Evolutionary conservation across 2,113 vertebrate species (phyloP).

Genomic region (Tenebrosternarchus preto): DNA sequence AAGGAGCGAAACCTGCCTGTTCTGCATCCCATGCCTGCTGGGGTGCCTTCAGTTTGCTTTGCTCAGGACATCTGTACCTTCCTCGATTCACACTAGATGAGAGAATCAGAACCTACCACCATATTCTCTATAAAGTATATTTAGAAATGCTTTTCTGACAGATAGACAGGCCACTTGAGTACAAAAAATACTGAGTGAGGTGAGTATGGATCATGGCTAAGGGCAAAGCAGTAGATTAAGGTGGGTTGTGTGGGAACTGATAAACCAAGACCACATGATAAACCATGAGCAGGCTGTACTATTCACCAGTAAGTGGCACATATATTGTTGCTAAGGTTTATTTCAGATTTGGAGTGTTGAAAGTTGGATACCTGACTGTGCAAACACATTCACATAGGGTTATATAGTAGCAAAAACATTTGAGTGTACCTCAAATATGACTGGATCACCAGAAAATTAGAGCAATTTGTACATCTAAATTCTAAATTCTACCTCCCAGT

Average conservation of each 20-base stretch:
- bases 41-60: neutral
- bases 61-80: neutral
- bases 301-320: constrained; percentile 57
- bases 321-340: constrained; percentile 57
- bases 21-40: constrained; percentile 1
- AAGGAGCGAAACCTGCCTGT: constrained; percentile 14
- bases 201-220: neutral
- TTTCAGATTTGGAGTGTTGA: constrained; percentile 61
- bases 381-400: constrained; percentile 51
- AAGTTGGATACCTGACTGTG: constrained; percentile 58
- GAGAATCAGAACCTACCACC: too few species aligned
- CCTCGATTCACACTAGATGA: neutral
- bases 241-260: neutral
- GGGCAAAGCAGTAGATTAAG: neutral
- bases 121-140: too few species aligned
- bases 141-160: too few species aligned
- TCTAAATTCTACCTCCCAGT: too few species aligned
- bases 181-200: neutral
- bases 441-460: neutral
- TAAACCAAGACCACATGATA: constrained; percentile 33
- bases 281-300: neutral
- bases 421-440: neutral
- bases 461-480: neutral
- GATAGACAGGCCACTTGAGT: neutral
- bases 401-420: neutral